Evolutionary conservation across 1,140 invertebrate genomes (phyloP), one percentile per base, ranked within the genome.

Genomic region (Papilio helenus): DNA sequence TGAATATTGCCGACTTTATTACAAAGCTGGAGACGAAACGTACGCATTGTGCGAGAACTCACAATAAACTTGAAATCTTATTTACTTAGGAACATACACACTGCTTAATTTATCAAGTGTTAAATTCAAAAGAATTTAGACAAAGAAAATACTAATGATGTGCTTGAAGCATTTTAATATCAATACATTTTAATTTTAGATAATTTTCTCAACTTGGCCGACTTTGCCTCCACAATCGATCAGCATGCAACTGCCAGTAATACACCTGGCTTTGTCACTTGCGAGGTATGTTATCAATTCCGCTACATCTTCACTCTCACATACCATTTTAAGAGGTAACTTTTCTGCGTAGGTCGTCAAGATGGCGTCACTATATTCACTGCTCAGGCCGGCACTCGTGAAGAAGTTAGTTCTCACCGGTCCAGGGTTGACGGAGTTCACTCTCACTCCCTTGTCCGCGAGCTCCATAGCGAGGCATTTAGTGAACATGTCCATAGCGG

Each of bases 401-500:
- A 93, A 91, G 3, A 98, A 85, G 84, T 97, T 96, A 12, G 97
- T 98, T 14, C 96, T 88, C 65, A 97, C 95, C 2, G 97, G 96
- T 49, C 97, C 97, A 61, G 97, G 97, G 90, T 97, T 97, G 0
- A 97, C 96, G 58, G 96, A 93, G 91, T 98, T 98, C 0, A 98
- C 97, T 85, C 97, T 94, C 3, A 98, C 95, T 83, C 96, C 95
- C 89, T 97, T 96, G 0, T 95, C 77, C 10, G 96, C 97, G 20
- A 97, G 87, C 88, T 97, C 96, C 83, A 97, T 93, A 20, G 96
- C 96, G 4, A 94, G 84, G 79, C 96, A 97, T 85, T 96, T 95
- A 2, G 97, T 98, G 49, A 98, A 95, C 88, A 98, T 97, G 90
- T 98, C 97, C 8, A 98, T 79, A 26, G 97, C 97, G 71, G 97